phyloP scores from a whole-genome alignment of 1,140 invertebrate genomes.

The Drosophila melanogaster region Release_6_plus_ISO1_MT NT_037436.4:20443001-20443500 shows the following conservation, averaged over 20 bases:
- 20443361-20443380: too few relatives aligned
- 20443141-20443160: slow-evolving; percentile 23
- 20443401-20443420: too few relatives aligned
- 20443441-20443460: slow-evolving; percentile 17
- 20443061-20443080: neutral
- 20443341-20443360: neutral
- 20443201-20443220: slow-evolving; percentile 12
- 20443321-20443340: neutral
- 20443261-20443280: neutral
- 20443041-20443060: slow-evolving; percentile 8
- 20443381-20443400: too few relatives aligned
- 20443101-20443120: slow-evolving; percentile 6
- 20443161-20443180: slow-evolving; percentile 17
- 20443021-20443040: slow-evolving; percentile 12
- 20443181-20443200: slow-evolving; percentile 18
- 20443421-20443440: neutral
- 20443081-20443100: neutral
- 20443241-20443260: slow-evolving; percentile 21
- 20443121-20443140: neutral
- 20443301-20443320: neutral
- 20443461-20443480: slow-evolving; percentile 47
- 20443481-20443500: slow-evolving; percentile 54
- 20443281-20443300: neutral
- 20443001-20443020: slow-evolving; percentile 34
- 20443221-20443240: slow-evolving; percentile 14